These are phyloP conservation scores for Polietes domitor DNA, from an alignment of 2,888 invertebrate genomes.

Conservation along the genomic window DNA sequence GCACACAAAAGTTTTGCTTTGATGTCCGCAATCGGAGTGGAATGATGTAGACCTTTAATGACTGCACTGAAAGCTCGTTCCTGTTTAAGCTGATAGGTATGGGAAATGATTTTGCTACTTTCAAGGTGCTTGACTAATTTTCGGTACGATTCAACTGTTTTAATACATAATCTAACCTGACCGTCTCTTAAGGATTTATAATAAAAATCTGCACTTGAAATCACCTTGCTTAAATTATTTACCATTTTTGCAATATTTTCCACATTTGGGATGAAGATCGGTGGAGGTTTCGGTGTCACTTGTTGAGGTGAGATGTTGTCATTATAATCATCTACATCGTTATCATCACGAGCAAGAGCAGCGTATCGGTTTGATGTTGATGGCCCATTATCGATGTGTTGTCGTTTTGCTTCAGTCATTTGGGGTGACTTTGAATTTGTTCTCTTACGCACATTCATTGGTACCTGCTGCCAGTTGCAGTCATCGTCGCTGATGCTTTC, in stretches of 20 bases:
- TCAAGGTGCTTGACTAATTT: neutral
- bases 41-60: neutral
- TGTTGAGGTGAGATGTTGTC: neutral
- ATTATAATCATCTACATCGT: neutral
- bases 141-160: too few relatives aligned
- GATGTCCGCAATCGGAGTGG: neutral
- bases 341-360: constrained; percentile 7
- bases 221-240: neutral
- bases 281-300: neutral
- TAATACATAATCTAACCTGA: too few relatives aligned
- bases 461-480: constrained; percentile 15
- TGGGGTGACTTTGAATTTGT: constrained; percentile 21
- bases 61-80: neutral
- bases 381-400: neutral
- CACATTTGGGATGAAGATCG: neutral
- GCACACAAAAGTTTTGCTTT: neutral
- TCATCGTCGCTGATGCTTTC: constrained; percentile 9
- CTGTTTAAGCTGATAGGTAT: too few relatives aligned
- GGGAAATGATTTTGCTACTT: neutral
- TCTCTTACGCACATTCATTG: neutral
- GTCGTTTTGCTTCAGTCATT: neutral
- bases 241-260: neutral
- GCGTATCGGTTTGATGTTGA: constrained; percentile 29
- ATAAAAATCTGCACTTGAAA: neutral
- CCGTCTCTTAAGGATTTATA: too few relatives aligned